These are phyloP conservation scores for Eulemur rubriventer DNA, from an alignment of 2,797 vertebrate species.

Conservation along the genomic window DNA sequence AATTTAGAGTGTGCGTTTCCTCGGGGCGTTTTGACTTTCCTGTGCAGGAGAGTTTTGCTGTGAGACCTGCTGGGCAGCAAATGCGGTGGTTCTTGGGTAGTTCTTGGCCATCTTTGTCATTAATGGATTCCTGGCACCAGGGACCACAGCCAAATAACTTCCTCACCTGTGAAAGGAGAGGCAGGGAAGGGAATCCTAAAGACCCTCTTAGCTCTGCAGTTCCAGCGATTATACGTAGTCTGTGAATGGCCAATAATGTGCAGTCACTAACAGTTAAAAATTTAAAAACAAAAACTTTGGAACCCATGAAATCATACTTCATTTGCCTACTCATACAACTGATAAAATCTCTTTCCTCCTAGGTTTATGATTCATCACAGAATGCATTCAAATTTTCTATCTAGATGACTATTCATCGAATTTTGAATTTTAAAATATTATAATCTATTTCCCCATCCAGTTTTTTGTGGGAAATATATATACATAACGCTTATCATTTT, in stretches of 20 bases:
- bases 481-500: too few species aligned
- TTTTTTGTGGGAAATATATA: not conserved
- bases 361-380: not conserved
- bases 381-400: not conserved
- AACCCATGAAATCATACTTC: not conserved
- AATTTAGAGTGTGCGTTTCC: not conserved
- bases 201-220: not conserved
- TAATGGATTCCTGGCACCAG: not conserved
- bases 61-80: fast-evolving
- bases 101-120: not conserved
- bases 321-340: not conserved
- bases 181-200: not conserved
- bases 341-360: not conserved
- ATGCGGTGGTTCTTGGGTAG: not conserved
- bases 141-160: not conserved
- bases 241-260: not conserved
- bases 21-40: fast-evolving
- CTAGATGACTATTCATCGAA: not conserved
- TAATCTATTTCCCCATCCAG: not conserved
- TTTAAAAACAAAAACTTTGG: not conserved
- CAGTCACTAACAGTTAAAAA: not conserved
- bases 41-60: not conserved
- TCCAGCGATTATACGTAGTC: not conserved
- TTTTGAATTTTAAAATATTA: not conserved
- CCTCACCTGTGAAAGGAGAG: not conserved